These are phyloP conservation scores for Synchiropus splendidus DNA, from an alignment of 2,113 vertebrate species.

Conservation along the genomic window DNA sequence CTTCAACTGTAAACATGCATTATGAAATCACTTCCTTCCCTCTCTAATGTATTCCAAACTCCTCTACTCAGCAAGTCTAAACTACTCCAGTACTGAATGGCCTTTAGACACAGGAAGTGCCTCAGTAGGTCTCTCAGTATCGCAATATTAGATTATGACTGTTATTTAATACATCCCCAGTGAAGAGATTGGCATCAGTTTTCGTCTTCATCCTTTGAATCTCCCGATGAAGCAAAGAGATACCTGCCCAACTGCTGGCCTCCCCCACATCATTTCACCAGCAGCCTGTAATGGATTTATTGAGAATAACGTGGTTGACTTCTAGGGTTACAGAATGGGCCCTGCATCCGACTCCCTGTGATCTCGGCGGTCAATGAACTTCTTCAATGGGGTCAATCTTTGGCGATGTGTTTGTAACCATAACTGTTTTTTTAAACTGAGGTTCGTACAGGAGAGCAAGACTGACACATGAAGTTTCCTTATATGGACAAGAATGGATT, in stretches of 20 bases:
- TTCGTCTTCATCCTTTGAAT: constrained; percentile 40
- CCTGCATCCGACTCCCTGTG: constrained; percentile 33
- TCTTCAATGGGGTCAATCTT: constrained; percentile 12
- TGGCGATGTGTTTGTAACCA: neutral
- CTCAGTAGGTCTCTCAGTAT: constrained; percentile 54
- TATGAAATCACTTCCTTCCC: constrained; percentile 35
- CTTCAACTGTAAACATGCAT: constrained; percentile 20
- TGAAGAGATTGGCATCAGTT: constrained; percentile 48
- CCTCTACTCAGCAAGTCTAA: constrained; percentile 45
- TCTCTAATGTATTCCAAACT: constrained; percentile 51
- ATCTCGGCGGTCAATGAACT: constrained; percentile 52
- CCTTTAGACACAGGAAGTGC: constrained; percentile 62
- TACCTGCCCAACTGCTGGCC: constrained; percentile 37
- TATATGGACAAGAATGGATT: too few species aligned
- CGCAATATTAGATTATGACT: constrained; percentile 56
- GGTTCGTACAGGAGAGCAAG: too few species aligned
- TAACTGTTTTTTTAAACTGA: too few species aligned
- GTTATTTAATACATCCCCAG: constrained; percentile 60
- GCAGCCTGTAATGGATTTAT: constrained; percentile 55
- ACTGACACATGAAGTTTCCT: too few species aligned
- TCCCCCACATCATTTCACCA: constrained; percentile 32
- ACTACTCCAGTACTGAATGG: constrained; percentile 41
- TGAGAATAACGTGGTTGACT: constrained; percentile 60
- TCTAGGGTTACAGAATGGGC: constrained; percentile 52
- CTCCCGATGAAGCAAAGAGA: constrained; percentile 42